phyloP scores from a whole-genome alignment of 2,888 invertebrate species.

The Hedya salicella region DNA sequence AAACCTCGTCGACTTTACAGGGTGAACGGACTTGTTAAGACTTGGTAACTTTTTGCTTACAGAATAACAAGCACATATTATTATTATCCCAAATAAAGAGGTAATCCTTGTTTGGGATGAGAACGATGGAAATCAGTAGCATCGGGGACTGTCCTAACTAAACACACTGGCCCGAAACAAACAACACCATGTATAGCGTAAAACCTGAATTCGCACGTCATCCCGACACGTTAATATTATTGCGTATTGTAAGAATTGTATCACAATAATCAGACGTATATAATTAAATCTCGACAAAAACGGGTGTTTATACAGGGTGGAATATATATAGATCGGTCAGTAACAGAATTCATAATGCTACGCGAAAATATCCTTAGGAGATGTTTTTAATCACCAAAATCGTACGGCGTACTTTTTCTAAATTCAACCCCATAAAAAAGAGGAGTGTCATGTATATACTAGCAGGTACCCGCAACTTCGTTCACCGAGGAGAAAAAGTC shows the following conservation, averaged over 20 bases:
- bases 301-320: no score
- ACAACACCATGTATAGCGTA: constrained; percentile 19
- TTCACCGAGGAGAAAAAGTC: no score
- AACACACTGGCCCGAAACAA: constrained; percentile 25
- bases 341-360: no score
- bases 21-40: background rate
- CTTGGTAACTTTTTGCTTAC: constrained; percentile 3
- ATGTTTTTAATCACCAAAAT: no score
- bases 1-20: background rate
- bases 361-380: no score
- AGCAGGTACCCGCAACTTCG: no score
- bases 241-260: background rate
- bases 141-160: constrained; percentile 35
- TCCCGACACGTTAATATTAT: background rate
- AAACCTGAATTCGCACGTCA: constrained; percentile 1
- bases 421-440: no score
- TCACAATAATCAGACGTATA: background rate
- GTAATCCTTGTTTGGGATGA: constrained; percentile 32
- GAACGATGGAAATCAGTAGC: constrained; percentile 30
- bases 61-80: constrained; percentile 30
- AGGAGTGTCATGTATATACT: no score
- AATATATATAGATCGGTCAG: no score
- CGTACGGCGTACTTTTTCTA: no score
- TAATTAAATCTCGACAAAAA: background rate
- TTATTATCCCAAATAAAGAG: constrained; percentile 31